These are phyloP conservation scores for Lagopus leucura DNA, from an alignment of 2,113 vertebrate species.

Conservation along the genomic window DNA sequence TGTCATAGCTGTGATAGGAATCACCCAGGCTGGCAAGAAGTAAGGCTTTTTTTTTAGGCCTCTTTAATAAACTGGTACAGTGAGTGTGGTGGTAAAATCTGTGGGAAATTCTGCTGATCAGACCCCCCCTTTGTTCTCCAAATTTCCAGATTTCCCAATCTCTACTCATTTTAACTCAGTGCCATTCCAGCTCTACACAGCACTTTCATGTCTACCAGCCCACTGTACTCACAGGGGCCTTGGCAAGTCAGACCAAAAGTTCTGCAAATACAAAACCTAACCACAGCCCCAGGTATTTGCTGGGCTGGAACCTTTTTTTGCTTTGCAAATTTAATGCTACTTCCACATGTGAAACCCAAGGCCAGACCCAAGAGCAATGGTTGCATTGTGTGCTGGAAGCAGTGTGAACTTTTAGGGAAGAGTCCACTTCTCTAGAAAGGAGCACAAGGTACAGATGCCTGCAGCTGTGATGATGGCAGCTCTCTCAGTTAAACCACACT, in stretches of 20 bases:
- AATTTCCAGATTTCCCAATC: neutral
- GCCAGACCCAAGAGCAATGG: neutral
- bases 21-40: constrained; percentile 32
- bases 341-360: neutral
- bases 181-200: neutral
- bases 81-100: neutral
- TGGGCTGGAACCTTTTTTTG: neutral
- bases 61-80: neutral
- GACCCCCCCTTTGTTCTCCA: neutral
- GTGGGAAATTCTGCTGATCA: constrained; percentile 4
- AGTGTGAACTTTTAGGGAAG: neutral
- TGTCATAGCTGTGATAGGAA: constrained; percentile 56
- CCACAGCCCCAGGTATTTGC: neutral
- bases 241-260: neutral
- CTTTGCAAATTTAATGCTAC: neutral
- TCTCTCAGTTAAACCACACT: neutral
- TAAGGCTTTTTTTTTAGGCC: neutral
- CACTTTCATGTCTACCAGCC: neutral
- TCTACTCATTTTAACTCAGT: neutral
- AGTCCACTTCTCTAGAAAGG: neutral
- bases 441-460: neutral
- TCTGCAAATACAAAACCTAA: neutral
- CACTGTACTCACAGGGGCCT: neutral
- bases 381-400: neutral
- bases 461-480: neutral